These are phyloP conservation scores for Vimba vimba DNA, from an alignment of 2,113 vertebrate species.

Conservation along the genomic window DNA sequence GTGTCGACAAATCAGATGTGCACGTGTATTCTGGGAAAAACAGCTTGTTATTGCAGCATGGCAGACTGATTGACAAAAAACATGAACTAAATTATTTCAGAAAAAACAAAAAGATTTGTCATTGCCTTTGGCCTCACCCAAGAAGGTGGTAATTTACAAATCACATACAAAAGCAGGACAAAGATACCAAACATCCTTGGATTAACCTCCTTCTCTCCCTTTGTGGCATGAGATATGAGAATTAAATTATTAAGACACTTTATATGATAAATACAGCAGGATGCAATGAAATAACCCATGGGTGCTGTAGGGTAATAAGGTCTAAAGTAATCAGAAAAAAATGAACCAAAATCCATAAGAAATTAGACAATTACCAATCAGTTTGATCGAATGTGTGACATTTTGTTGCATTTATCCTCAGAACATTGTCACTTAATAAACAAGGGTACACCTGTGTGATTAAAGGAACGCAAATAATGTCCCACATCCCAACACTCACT, in stretches of 20 bases:
- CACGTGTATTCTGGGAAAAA: neutral
- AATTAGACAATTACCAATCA: neutral
- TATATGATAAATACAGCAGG: neutral
- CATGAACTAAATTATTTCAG: neutral
- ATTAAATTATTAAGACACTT: neutral
- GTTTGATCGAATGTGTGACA: neutral
- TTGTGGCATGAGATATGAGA: neutral
- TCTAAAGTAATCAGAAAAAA: neutral
- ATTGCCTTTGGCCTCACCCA: neutral
- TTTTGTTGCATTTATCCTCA: no score
- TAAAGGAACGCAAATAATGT: no score
- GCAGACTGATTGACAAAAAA: conserved; percentile 55
- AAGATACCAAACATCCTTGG: neutral
- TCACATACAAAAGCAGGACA: no score
- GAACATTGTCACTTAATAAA: no score
- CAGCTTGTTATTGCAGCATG: neutral
- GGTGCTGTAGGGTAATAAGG: neutral
- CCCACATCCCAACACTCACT: no score
- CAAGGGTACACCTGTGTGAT: no score
- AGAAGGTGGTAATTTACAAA: neutral
- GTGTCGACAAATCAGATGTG: conserved; percentile 38
- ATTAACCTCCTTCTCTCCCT: neutral
- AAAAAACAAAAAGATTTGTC: neutral
- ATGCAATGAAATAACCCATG: neutral
- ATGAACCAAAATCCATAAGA: neutral